These are phyloP conservation scores for Propithecus deckenii DNA, from an alignment of 2,797 vertebrate genomes.

Conservation along the genomic window DNA sequence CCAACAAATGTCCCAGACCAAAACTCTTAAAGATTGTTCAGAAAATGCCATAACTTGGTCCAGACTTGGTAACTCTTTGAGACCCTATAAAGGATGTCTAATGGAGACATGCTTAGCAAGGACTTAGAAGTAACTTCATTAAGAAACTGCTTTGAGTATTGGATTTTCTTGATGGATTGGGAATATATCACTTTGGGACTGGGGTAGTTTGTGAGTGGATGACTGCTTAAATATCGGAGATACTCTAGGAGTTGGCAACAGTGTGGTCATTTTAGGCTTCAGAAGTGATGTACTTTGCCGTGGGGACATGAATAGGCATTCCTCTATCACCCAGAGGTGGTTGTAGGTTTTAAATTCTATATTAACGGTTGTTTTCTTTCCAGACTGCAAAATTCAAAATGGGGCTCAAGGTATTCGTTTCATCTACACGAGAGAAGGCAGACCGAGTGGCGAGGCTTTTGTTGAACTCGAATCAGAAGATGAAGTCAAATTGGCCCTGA, in stretches of 20 bases:
- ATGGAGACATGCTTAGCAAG: background rate
- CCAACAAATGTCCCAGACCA: background rate
- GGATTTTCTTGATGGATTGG: background rate
- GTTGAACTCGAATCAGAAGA: slow-evolving; percentile 97
- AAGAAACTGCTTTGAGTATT: background rate
- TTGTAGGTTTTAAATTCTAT: slow-evolving; percentile 60
- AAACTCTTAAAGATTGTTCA: background rate
- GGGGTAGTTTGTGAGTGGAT: background rate
- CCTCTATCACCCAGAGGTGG: slow-evolving; percentile 46
- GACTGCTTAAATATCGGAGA: background rate
- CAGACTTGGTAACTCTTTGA: background rate
- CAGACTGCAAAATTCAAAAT: slow-evolving; percentile 95
- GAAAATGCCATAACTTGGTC: background rate
- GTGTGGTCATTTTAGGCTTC: background rate
- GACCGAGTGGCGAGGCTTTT: slow-evolving; percentile 99
- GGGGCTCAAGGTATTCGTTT: slow-evolving; percentile 95
- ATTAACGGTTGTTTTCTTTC: slow-evolving; percentile 71
- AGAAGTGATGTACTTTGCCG: background rate
- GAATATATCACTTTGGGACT: background rate
- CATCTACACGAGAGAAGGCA: slow-evolving; percentile 98
- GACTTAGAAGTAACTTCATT: background rate
- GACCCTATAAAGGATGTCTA: background rate
- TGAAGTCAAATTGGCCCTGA: slow-evolving; percentile 95
- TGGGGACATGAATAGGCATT: background rate
- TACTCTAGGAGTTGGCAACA: background rate